phyloP scores from a whole-genome alignment of 2,113 vertebrate species.

The Caranx ignobilis region DNA sequence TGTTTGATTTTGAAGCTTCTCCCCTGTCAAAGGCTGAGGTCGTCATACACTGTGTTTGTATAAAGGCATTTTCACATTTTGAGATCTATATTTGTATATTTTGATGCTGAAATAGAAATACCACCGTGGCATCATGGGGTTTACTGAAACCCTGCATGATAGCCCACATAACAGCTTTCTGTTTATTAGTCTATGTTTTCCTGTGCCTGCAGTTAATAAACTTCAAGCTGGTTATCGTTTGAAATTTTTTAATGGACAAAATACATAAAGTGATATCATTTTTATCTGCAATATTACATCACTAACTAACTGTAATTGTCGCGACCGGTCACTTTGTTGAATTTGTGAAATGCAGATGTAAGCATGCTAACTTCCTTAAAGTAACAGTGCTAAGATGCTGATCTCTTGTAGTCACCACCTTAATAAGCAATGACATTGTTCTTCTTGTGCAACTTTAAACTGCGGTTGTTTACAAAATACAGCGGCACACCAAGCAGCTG shows the following conservation, averaged over 20 bases:
- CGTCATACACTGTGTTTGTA: slow-evolving; percentile 25
- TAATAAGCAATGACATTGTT: no score
- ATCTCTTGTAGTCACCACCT: neutral
- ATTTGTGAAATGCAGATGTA: neutral
- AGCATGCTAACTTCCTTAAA: neutral
- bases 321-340: neutral
- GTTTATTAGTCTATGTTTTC: slow-evolving; percentile 52
- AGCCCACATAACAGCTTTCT: slow-evolving; percentile 28
- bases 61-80: slow-evolving; percentile 43
- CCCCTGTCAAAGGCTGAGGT: slow-evolving; percentile 2
- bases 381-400: neutral
- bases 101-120: slow-evolving; percentile 47
- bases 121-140: slow-evolving; percentile 19
- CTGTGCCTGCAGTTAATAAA: slow-evolving; percentile 77
- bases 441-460: no score
- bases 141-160: slow-evolving; percentile 34
- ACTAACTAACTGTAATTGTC: neutral
- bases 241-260: neutral
- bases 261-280: neutral
- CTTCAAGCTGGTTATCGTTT: slow-evolving; percentile 34
- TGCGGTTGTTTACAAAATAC: no score
- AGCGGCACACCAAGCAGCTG: no score
- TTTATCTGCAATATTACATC: neutral
- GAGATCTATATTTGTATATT: slow-evolving; percentile 63
- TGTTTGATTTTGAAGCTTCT: slow-evolving; percentile 37